Evolutionary conservation across 2,888 invertebrate genomes (phyloP).

Genomic region (Heliothis peltigera): DNA sequence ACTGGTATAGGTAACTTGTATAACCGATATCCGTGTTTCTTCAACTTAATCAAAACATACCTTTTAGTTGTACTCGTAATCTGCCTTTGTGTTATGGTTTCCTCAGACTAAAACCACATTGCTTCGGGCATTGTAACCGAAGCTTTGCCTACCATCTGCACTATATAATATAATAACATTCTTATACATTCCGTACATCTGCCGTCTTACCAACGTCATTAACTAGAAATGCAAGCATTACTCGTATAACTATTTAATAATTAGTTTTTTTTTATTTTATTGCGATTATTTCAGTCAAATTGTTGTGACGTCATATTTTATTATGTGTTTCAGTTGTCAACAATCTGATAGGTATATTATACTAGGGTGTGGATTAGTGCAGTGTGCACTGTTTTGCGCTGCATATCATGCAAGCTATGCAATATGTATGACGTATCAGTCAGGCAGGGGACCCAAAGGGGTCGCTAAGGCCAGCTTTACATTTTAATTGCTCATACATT

Average conservation of each 20-base stretch:
- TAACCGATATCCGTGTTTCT: too few species aligned
- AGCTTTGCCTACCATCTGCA: too few species aligned
- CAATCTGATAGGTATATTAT: slow-evolving; percentile 37
- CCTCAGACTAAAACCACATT: too few species aligned
- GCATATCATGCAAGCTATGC: slow-evolving; percentile 2
- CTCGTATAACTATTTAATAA: not conserved
- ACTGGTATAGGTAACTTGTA: not conserved
- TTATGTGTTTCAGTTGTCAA: slow-evolving; percentile 25
- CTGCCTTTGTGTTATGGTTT: too few species aligned
- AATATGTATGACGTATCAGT: slow-evolving; percentile 1
- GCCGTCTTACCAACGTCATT: not conserved
- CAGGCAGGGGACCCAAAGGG: not conserved
- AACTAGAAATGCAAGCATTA: not conserved
- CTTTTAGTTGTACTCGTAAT: too few species aligned
- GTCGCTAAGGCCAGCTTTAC: not conserved
- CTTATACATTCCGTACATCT: too few species aligned
- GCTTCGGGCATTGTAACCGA: too few species aligned
- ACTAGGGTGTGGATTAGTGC: slow-evolving; percentile 39
- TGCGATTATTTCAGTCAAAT: slow-evolving; percentile 23
- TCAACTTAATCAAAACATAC: too few species aligned
- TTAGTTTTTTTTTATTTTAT: not conserved
- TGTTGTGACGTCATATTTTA: slow-evolving; percentile 31
- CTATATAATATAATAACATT: too few species aligned
- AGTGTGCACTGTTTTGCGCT: slow-evolving; percentile 46
- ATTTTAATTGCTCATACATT: slow-evolving; percentile 23